Evolutionary conservation across 2,797 vertebrate species (phyloP), one percentile per base, ranked within the genome.

Genomic region (Coilia nasus): DNA sequence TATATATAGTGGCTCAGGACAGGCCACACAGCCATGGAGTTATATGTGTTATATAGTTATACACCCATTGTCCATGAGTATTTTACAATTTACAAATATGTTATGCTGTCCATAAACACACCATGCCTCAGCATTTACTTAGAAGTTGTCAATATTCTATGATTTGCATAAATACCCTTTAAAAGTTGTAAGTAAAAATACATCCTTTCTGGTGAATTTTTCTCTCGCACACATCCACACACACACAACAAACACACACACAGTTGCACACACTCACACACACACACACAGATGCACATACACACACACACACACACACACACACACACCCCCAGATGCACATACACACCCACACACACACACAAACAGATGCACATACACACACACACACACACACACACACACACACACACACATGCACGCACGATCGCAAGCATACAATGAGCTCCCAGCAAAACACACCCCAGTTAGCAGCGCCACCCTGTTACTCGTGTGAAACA

Each of bases 361-460:
- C n/a, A n/a, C n/a, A n/a, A n/a, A n/a, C n/a, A n/a, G n/a, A 71
- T 25, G 31, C 64, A 71, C 25, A 47, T 47, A 75, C 31, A 75
- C 28, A 75, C 28, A n/a, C 71, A 9, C 5, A 21, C 6, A 21
- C 67, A 64, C 60, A 25, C 23, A 11, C 25, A 71, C 15, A 71
- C 0, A 15, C 14, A 0, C 67, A 17, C 23, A 64, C 0, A 1
- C n/a, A n/a, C 23, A 64, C n/a, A 25, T 17, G 23, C 19, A 23
- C 17, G 31, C 67, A n/a, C 67, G 31, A 78, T 54, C 50, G 7
- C 50, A 78, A 21, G 46, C 41, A 82, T 56, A 23, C 71, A 71
- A 75, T 85, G 86, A 84, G 83, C 83, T 84, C 9, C 46, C 15
- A 78, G 64, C 47, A 64, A 46, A 84, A 28, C 85, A 59, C 80